phyloP scores from a whole-genome alignment of 1,140 invertebrate genomes.

The Dysdera silvatica region DNA sequence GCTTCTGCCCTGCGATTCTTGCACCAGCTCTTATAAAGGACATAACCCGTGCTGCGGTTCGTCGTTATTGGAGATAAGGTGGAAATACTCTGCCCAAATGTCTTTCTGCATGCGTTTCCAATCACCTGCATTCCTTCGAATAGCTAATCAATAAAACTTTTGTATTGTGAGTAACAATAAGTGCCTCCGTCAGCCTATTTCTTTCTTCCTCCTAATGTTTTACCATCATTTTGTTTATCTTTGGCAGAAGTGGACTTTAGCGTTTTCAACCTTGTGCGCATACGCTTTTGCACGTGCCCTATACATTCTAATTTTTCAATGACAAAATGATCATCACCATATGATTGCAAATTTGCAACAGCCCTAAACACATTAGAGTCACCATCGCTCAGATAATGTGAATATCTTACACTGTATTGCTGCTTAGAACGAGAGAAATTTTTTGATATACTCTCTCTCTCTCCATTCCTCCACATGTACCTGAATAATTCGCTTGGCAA shows the following conservation, averaged over 20 bases:
- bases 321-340: conserved; percentile 7
- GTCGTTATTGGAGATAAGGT: neutral
- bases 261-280: neutral
- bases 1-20: too few species aligned
- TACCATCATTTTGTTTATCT: neutral
- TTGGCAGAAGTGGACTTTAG: neutral
- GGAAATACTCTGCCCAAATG: neutral
- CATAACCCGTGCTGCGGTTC: conserved; percentile 5
- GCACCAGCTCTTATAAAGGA: neutral
- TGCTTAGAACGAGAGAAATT: too few species aligned
- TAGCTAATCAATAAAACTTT: neutral
- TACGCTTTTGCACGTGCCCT: conserved; percentile 6
- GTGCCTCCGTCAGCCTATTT: neutral
- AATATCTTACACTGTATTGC: too few species aligned
- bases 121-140: neutral
- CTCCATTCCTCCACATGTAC: too few species aligned
- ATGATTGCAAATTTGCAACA: conserved; percentile 20
- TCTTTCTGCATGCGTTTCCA: neutral
- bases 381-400: conserved; percentile 30
- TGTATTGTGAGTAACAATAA: neutral
- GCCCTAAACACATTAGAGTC: conserved; percentile 27
- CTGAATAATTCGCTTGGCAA: too few species aligned
- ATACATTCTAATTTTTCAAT: conserved; percentile 13
- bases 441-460: too few species aligned
- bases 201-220: conserved; percentile 2